These are phyloP conservation scores for Zingel zingel DNA, from an alignment of 2,113 vertebrate species.

Conservation along the genomic window DNA sequence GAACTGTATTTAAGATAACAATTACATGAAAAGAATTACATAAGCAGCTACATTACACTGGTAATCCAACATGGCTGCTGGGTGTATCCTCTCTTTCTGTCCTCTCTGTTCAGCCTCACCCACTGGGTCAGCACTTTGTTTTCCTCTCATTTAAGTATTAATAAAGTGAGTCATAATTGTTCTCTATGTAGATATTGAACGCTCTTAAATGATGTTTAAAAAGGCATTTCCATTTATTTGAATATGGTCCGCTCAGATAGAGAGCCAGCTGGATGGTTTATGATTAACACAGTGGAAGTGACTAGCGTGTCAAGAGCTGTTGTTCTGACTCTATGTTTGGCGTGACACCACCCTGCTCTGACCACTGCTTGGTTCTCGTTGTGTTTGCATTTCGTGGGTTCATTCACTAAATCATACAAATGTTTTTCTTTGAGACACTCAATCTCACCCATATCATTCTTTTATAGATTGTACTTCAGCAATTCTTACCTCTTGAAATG, in stretches of 20 bases:
- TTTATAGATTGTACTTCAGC: not conserved
- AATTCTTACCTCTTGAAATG: slow-evolving; percentile 83
- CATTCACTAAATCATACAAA: not conserved
- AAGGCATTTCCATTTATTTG: slow-evolving; percentile 59
- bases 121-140: not conserved
- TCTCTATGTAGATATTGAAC: not conserved
- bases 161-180: not conserved
- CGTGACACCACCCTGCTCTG: not conserved
- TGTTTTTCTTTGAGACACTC: not conserved
- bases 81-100: not conserved
- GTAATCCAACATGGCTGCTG: not conserved
- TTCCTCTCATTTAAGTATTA: not conserved
- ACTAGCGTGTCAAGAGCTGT: not conserved
- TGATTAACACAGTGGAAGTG: slow-evolving; percentile 21
- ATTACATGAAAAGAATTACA: not conserved
- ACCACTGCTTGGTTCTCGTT: not conserved
- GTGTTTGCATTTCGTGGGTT: not conserved
- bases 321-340: slow-evolving; percentile 2
- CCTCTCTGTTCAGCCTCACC: not conserved
- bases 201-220: not conserved
- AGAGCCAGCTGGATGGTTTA: slow-evolving; percentile 3
- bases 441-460: not conserved
- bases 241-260: slow-evolving; percentile 55
- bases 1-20: not conserved
- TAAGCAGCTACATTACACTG: not conserved